A percentile compares a stretch with the other conserved stretches of the same genome.
Evolutionary conservation across 2,113 vertebrate species (phyloP).

Genomic region (Ceuthmochares aereus): DNA sequence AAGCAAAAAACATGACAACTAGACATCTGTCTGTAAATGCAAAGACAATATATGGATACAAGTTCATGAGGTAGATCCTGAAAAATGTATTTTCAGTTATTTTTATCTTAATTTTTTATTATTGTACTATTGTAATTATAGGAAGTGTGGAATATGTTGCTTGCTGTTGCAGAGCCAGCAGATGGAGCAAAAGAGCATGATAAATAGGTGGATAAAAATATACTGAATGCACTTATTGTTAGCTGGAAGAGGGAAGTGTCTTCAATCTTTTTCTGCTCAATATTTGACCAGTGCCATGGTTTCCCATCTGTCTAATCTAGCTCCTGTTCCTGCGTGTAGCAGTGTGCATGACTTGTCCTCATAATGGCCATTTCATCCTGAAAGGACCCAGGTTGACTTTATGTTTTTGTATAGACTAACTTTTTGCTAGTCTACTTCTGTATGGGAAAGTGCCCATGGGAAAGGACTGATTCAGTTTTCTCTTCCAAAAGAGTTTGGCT

Average conservation of each 20-base stretch:
- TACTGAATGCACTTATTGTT: neutral
- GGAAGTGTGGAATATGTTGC: neutral
- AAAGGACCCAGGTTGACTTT: neutral
- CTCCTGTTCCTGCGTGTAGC: neutral
- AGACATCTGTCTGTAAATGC: neutral
- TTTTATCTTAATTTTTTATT: neutral
- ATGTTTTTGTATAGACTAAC: neutral
- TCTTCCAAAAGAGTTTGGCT: neutral
- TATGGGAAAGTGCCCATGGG: neutral
- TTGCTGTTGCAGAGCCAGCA: conserved; percentile 28
- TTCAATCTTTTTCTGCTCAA: neutral
- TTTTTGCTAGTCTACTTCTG: neutral
- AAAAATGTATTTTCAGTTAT: neutral
- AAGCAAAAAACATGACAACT: neutral
- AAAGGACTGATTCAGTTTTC: neutral
- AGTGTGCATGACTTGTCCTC: neutral
- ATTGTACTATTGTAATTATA: neutral
- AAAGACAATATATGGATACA: neutral
- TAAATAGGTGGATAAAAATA: neutral
- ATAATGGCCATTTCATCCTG: neutral
- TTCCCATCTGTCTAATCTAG: neutral
- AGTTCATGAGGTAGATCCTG: neutral
- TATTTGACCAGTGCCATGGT: neutral
- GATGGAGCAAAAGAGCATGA: conserved; percentile 63
- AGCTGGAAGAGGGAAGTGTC: neutral